Evolutionary conservation across 2,888 invertebrate species (phyloP).

Genomic region (Mimumesa dahlbomi): DNA sequence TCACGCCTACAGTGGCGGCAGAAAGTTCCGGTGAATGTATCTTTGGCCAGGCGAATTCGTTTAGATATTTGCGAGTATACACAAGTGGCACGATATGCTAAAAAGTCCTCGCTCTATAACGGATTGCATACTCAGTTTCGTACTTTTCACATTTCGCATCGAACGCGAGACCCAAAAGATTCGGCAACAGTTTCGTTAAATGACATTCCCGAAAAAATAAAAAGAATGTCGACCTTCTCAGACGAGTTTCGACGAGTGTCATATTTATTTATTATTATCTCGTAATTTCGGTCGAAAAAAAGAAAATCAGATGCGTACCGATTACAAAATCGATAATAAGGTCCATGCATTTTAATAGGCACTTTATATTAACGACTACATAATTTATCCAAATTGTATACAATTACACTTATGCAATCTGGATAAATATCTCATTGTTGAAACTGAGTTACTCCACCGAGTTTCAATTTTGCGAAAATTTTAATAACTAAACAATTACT

Average conservation of each 20-base stretch:
- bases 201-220: too few species aligned
- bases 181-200: not conserved
- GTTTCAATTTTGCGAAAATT: too few species aligned
- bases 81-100: too few species aligned
- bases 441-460: too few species aligned
- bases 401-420: too few species aligned
- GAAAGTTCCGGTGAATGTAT: not conserved
- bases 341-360: too few species aligned
- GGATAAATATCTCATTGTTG: too few species aligned
- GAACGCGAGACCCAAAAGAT: not conserved
- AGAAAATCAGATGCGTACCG: not conserved
- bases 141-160: not conserved
- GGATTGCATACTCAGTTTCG: not conserved
- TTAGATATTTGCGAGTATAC: not conserved
- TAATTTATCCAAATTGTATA: too few species aligned
- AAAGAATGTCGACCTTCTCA: not conserved
- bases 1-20: not conserved
- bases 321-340: not conserved
- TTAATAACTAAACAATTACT: too few species aligned
- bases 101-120: too few species aligned
- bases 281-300: not conserved
- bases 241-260: not conserved
- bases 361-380: too few species aligned
- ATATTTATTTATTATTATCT: not conserved
- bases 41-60: not conserved